phyloP scores from a whole-genome alignment of 2,113 vertebrate species.

The Halcyon malimbica region DNA sequence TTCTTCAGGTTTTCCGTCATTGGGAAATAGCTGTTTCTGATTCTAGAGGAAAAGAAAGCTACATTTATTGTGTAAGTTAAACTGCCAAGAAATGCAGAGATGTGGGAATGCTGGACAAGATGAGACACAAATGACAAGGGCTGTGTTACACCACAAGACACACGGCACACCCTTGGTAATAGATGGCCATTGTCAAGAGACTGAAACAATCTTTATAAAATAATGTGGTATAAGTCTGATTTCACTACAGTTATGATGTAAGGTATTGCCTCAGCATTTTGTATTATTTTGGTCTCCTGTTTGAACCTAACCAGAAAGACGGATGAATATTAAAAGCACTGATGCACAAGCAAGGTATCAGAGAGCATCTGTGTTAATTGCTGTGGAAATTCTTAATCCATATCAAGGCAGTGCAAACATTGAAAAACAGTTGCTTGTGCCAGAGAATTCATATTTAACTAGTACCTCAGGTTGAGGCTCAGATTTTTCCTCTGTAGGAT shows the following conservation, averaged over 20 bases:
- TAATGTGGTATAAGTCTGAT: background rate
- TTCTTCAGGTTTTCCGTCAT: slow-evolving; percentile 27
- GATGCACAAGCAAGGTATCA: slow-evolving; percentile 12
- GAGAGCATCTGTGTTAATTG: slow-evolving; percentile 28
- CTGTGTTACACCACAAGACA: background rate
- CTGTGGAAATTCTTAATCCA: slow-evolving; percentile 6
- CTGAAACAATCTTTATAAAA: slow-evolving; percentile 11
- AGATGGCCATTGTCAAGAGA: background rate
- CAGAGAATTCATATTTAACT: background rate
- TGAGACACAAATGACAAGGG: background rate
- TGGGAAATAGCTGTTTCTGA: background rate
- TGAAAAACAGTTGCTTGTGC: background rate
- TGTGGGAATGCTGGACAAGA: background rate
- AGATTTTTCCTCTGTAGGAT: background rate
- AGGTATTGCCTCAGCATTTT: background rate
- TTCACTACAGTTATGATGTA: background rate
- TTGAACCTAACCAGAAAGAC: background rate
- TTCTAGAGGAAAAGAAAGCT: slow-evolving; percentile 21
- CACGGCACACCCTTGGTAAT: background rate
- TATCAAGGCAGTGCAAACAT: background rate
- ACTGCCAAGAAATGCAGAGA: slow-evolving; percentile 19
- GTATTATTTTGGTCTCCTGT: background rate
- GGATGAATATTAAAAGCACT: slow-evolving; percentile 5
- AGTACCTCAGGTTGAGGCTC: background rate
- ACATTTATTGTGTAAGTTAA: background rate